These are phyloP conservation scores for Scytalopus superciliaris DNA, from an alignment of 2,113 vertebrate genomes.

Conservation along the genomic window DNA sequence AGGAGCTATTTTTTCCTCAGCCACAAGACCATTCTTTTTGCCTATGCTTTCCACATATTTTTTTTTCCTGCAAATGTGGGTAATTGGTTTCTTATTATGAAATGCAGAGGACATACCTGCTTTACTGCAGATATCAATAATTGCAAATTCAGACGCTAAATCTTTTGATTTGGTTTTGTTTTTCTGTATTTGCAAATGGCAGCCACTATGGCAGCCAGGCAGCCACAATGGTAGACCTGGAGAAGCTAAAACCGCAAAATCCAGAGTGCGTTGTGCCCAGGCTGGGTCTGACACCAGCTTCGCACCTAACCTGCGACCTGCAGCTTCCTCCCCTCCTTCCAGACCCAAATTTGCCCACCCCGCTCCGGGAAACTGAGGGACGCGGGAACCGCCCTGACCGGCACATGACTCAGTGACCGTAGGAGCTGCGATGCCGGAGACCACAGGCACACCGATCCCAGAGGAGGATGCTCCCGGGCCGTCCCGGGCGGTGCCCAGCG, in stretches of 20 bases:
- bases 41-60: not conserved
- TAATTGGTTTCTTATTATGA: not conserved
- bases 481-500: fast-evolving
- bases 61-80: not conserved
- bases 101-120: not conserved
- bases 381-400: not conserved
- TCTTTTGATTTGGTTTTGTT: not conserved
- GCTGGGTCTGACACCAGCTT: not conserved
- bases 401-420: fast-evolving
- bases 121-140: not conserved
- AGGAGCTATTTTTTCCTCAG: not conserved
- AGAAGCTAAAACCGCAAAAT: not conserved
- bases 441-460: not conserved
- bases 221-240: fast-evolving
- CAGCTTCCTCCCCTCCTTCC: not conserved
- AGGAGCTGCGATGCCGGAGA: not conserved
- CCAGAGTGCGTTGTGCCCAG: fast-evolving
- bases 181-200: fast-evolving
- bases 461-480: fast-evolving
- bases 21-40: not conserved
- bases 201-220: not conserved
- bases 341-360: too few relatives aligned
- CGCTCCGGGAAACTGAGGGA: not conserved
- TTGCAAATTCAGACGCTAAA: not conserved
- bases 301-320: fast-evolving